Evolutionary conservation across 2,888 invertebrate species (phyloP).

Genomic region (Leucania comma): DNA sequence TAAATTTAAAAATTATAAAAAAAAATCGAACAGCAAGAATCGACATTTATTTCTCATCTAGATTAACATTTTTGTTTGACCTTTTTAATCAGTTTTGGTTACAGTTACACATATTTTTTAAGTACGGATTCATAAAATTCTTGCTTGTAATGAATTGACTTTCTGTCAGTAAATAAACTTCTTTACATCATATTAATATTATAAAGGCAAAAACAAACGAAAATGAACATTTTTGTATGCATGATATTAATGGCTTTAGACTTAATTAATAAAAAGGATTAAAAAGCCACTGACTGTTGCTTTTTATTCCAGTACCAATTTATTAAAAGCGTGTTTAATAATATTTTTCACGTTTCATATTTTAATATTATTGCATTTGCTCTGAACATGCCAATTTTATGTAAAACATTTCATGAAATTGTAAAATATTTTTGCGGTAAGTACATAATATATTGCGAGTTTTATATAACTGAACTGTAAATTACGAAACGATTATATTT

Average conservation of each 20-base stretch:
- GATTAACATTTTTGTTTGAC: too few relatives aligned
- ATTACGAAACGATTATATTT: not conserved
- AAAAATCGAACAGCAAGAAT: too few relatives aligned
- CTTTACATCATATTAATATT: too few relatives aligned
- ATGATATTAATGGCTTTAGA: too few relatives aligned
- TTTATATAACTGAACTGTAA: not conserved
- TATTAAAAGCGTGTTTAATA: not conserved
- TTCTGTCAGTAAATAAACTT: not conserved
- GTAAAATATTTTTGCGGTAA: not conserved
- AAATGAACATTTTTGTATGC: too few relatives aligned
- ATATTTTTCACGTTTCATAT: not conserved
- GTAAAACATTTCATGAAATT: not conserved
- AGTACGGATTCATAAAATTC: not conserved
- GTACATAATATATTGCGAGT: too few relatives aligned
- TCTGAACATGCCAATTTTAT: conserved; percentile 5
- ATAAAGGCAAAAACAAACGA: too few relatives aligned
- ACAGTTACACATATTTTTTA: too few relatives aligned
- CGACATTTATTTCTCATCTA: too few relatives aligned
- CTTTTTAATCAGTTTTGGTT: too few relatives aligned
- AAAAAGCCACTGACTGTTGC: not conserved
- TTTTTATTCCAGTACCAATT: conserved; percentile 1
- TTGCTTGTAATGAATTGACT: not conserved
- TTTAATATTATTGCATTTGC: not conserved
- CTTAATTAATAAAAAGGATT: too few relatives aligned
- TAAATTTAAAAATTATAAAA: too few relatives aligned